Base-by-base conservation (phyloP, 2,888 invertebrate genomes). In the Hyppa rectilinea region DNA sequence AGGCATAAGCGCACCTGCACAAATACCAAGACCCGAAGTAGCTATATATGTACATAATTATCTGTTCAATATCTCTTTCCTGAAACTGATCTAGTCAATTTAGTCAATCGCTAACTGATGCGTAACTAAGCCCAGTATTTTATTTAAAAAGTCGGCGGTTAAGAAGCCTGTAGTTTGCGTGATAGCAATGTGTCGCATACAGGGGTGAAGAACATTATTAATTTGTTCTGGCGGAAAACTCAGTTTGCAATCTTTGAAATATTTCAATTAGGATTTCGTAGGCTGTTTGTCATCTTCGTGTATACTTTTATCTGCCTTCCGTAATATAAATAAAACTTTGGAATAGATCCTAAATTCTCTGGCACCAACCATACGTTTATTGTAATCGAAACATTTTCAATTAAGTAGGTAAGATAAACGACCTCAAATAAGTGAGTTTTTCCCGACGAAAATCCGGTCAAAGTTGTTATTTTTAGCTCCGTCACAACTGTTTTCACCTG, bases 191-290 rank as follows among this genome's bases (percentile, higher is more conserved):
- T 78, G 59, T 78, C 47, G 9, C 23, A 34, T 29, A 47, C 72
- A 55, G 20, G 10, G 2, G 53, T 36, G 20, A 52, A 29, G 40
- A 47, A 47, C 53, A 58, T 50, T n/a, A n/a, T n/a, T n/a, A n/a
- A 77, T 45, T 71, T 60, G 17, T 72, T 78, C 40, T 71, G 59
- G 78, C 53, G 72, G 29, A 36, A 53, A 53, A 59, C 29, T n/a
- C 29, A 12, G 71, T 47, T 43, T 29, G 34, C 29, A 23, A n/a
- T 49, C 17, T 40, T 14, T 23, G 3, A 17, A 34, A 38, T 67
- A 29, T 47, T 23, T 23, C 0, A 0, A 45, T 66, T 12, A 26
- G 14, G 17, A 29, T 3, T 47, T 20, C 49, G 2, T 29, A 5
- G 1, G 29, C 1, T 40, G 6, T 40, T 10, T 40, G 26, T 45